Evolutionary conservation across 2,797 vertebrate genomes (phyloP), one percentile per base, ranked within the genome.

Genomic region (Coregonus suidteri): DNA sequence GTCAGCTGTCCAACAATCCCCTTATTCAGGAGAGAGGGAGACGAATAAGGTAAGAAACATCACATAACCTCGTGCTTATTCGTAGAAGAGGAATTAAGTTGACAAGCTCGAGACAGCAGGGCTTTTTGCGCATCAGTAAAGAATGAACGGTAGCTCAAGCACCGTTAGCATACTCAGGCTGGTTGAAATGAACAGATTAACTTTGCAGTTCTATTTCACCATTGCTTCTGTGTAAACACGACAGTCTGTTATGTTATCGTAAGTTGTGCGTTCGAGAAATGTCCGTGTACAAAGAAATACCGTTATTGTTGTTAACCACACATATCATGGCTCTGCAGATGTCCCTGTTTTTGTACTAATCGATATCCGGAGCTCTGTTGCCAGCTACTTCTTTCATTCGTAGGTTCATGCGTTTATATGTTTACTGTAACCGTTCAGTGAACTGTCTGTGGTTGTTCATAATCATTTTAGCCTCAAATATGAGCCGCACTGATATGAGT

Each of bases 1-100:
- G 76, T 56, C 51, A 4, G 4, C 78, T 47, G 6, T 64, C 31
- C 31, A 59, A 31, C 64, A 51, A 79, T 76, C 30, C 67, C 79
- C 6, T 68, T 70, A 11, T 1, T 76, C 3, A 2, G 77, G 75
- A 78, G 9, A 13, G 71, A 14, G 69, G 4, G 66, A 20, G 59
- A 64, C 83, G 4, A 35, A 47, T 20, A 84, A 85, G 92, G 91
- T 92, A 88, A 82, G 90, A 89, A 84, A 85, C 25, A 89, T 81
- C 3, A 13, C 37, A 6, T 20, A 66, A 81, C 66, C 74, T 70
- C 15, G 7, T 5, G 73, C 20, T 74, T 1, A 13, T 13, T 74
- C 1, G 31, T 71, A 51, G 35, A 51, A 87, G 65, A 11, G 81
- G 77, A 54, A 47, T 87, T 78, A 91, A 88, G 88, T 90, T 87